Evolutionary conservation across 2,888 invertebrate genomes (phyloP), one percentile per base, ranked within the genome.

Genomic region (Stomorhina lunata): DNA sequence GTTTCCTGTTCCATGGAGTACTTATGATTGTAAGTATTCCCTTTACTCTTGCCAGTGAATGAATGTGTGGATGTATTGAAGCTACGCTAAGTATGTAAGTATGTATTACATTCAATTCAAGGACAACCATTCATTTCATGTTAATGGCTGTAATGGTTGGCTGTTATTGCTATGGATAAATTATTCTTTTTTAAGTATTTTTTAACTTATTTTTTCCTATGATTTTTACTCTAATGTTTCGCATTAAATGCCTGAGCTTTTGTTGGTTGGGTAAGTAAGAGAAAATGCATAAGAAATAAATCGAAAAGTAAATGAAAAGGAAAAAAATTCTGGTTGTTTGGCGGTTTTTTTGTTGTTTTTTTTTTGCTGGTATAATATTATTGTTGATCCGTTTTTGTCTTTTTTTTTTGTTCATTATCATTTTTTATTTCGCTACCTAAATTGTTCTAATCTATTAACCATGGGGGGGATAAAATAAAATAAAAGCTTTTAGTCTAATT

Each of bases 401-500:
- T 15, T 9, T 15, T 25, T 61, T 61, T 22, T 27, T 12, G 5
- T 20, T 57, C n/a, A n/a, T n/a, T n/a, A 22, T 59, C n/a, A 9
- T n/a, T 27, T 55, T 29, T 17, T 10, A 29, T 17, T 50, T 32
- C 17, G 53, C 48, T 25, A 57, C 32, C 34, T 37, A 48, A 68
- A 76, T 57, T 40, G 48, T 68, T 75, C 65, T 75, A 55, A 73
- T 65, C 53, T 55, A 75, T 65, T 63, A 55, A 40, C 40, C 55
- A 27, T 43, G 43, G 9, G 66, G 20, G 12, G 37, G 3, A 37
- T 37, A 4, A 37, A 45, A 15, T 15, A 59, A 76, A 6, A 50
- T 32, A 50, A 50, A 34, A 59, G 76, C 68, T 59, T 50, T 76
- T 76, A 76, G 59, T 50, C 76, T 76, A 76, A 76, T 76, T 76